Evolutionary conservation across 2,797 vertebrate species (phyloP).

Genomic region (Petrocephalus schoutedeni): DNA sequence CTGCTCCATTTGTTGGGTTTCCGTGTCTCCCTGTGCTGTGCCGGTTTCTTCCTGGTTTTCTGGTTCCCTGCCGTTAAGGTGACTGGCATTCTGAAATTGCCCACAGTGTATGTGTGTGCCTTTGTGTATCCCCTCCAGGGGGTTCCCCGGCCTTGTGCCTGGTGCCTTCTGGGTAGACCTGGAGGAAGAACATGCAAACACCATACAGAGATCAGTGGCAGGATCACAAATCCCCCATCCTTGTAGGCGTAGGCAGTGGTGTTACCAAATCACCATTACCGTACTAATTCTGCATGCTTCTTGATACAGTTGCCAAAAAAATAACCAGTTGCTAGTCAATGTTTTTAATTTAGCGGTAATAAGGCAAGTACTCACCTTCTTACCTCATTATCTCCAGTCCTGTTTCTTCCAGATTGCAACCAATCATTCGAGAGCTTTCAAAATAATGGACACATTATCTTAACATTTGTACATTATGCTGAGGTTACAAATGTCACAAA

Average conservation of each 20-base stretch:
- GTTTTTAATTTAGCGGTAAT: neutral
- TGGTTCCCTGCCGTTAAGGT: neutral
- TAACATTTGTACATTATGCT: neutral
- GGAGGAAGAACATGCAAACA: neutral
- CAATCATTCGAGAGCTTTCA: neutral
- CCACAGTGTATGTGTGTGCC: neutral
- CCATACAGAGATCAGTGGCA: neutral
- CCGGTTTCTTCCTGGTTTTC: neutral
- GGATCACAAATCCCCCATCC: neutral
- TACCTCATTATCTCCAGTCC: neutral
- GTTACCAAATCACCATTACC: neutral
- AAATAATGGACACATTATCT: neutral
- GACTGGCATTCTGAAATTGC: neutral
- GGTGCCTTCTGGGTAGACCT: constrained; percentile 19
- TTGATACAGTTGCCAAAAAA: neutral
- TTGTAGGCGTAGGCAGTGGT: neutral
- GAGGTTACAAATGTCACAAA: neutral
- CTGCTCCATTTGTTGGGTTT: neutral
- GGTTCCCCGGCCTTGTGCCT: neutral
- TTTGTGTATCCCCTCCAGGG: neutral
- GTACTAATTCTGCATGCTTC: neutral
- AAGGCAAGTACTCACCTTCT: neutral
- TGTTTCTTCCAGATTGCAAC: neutral
- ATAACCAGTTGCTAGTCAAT: neutral
- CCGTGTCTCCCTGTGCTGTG: neutral